Evolutionary conservation across 2,888 invertebrate genomes (phyloP).

Genomic region (Pharmacophagus antenor): DNA sequence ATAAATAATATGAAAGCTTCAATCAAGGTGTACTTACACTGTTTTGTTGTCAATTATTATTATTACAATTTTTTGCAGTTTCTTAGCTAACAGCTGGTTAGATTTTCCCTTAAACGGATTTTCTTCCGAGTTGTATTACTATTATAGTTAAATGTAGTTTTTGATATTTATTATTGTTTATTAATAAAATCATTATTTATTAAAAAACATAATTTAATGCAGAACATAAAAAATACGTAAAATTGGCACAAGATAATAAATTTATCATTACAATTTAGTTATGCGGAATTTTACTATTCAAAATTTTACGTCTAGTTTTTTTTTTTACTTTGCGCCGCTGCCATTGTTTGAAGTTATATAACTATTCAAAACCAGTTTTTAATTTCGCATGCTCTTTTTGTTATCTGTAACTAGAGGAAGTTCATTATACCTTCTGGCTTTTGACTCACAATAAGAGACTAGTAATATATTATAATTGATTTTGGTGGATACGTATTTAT

Average conservation of each 20-base stretch:
- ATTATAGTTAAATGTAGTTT: too few species aligned
- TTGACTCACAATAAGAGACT: conserved; percentile 16
- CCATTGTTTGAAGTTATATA: conserved; percentile 27
- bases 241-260: too few species aligned
- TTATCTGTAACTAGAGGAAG: conserved; percentile 15
- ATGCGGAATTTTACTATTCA: conserved; percentile 9
- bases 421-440: conserved; percentile 20
- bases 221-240: too few species aligned
- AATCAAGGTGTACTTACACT: too few species aligned
- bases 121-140: too few species aligned
- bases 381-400: conserved; percentile 29
- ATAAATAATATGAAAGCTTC: too few species aligned
- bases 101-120: too few species aligned
- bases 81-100: too few species aligned
- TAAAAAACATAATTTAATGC: background rate
- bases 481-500: background rate
- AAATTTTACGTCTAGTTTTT: background rate
- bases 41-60: too few species aligned
- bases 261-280: conserved; percentile 5
- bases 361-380: conserved; percentile 28
- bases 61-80: too few species aligned
- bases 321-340: conserved; percentile 7
- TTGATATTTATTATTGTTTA: too few species aligned
- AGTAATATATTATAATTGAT: conserved; percentile 7
- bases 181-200: too few species aligned